Conservation (phyloP, 2,113 vertebrate species). For the Formicarius rufipectus region DNA sequence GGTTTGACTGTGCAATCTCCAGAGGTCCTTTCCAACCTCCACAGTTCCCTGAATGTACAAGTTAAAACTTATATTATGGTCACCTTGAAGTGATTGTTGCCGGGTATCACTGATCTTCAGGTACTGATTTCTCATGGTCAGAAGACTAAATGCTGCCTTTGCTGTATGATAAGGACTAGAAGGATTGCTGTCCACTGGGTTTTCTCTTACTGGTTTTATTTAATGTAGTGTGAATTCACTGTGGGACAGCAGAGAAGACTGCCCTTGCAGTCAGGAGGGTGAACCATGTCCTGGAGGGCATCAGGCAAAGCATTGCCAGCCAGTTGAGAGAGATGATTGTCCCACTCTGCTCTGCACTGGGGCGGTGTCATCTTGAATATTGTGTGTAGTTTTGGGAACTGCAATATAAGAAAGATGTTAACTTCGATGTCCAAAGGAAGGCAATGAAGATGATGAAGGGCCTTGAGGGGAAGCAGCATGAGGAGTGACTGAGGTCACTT, state of each 20-base stretch:
- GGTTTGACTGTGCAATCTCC: background rate
- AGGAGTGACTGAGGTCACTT: background rate
- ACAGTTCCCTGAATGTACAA: background rate
- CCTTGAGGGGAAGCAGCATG: background rate
- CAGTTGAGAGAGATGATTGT: background rate
- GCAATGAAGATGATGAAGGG: background rate
- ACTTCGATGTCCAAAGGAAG: background rate
- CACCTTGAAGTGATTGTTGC: background rate
- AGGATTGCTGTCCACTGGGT: background rate
- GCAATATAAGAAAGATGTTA: background rate
- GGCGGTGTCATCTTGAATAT: background rate
- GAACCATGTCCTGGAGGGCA: background rate
- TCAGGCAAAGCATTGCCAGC: background rate
- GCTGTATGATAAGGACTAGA: background rate
- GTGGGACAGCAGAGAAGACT: background rate
- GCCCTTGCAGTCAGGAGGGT: background rate
- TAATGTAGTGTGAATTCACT: background rate
- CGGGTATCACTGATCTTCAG: background rate
- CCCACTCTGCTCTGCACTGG: background rate
- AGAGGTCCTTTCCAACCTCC: background rate
- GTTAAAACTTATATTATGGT: background rate
- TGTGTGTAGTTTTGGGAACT: background rate
- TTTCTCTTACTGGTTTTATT: background rate
- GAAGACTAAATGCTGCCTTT: background rate
- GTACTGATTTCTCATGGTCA: background rate